Conservation (phyloP, 2,888 invertebrate species). For the Pardosa pseudoannulata region DNA sequence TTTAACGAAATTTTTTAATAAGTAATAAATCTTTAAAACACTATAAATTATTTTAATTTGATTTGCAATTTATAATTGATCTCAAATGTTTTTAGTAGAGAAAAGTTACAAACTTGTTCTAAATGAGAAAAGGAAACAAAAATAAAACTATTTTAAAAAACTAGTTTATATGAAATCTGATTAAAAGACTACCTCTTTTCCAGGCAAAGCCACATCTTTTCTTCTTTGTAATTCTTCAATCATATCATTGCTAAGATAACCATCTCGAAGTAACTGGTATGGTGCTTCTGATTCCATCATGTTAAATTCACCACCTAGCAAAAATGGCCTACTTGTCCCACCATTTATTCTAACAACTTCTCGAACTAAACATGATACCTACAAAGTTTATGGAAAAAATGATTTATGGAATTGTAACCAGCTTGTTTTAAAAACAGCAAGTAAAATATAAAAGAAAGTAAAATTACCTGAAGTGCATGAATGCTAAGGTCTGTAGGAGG, state of each 20-base stretch:
- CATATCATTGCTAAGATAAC: constrained; percentile 74
- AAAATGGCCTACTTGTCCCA: constrained; percentile 60
- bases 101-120: too few relatives aligned
- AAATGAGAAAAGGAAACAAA: too few relatives aligned
- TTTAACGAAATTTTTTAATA: too few relatives aligned
- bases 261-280: constrained; percentile 73
- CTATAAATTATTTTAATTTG: too few relatives aligned
- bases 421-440: too few relatives aligned
- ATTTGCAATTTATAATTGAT: too few relatives aligned
- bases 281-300: constrained; percentile 65
- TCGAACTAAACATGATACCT: constrained; percentile 71
- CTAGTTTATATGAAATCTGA: too few relatives aligned
- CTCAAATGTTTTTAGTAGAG: too few relatives aligned
- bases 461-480: constrained; percentile 73
- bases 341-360: constrained; percentile 69
- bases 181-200: constrained; percentile 71
- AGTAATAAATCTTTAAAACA: too few relatives aligned
- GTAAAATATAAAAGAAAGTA: too few relatives aligned
- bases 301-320: constrained; percentile 73
- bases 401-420: too few relatives aligned
- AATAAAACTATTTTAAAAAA: too few relatives aligned
- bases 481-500: constrained; percentile 64
- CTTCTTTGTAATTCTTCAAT: constrained; percentile 72
- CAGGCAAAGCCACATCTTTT: constrained; percentile 71
- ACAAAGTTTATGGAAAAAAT: not conserved